These are phyloP conservation scores for Salarias fasciatus DNA, from an alignment of 2,797 vertebrate genomes.

Conservation along the genomic window DNA sequence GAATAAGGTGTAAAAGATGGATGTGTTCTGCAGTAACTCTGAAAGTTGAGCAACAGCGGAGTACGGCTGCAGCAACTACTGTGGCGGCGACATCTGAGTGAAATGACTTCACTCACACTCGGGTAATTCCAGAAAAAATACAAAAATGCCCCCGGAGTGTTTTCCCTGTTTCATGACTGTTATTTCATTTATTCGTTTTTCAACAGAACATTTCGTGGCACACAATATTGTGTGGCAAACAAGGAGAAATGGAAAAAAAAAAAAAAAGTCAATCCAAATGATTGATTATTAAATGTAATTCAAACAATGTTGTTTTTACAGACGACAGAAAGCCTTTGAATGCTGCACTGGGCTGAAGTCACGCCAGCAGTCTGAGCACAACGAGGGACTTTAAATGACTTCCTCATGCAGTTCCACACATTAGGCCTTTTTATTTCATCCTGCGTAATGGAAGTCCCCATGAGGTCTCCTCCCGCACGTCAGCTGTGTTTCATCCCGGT, in stretches of 20 bases:
- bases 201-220: background rate
- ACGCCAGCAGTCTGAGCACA: conserved; percentile 25
- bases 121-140: background rate
- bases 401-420: conserved; percentile 57
- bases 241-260: no score
- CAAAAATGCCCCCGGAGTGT: background rate
- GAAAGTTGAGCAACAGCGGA: conserved; percentile 11
- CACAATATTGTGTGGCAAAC: no score
- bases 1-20: no score
- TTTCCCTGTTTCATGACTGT: conserved; percentile 2
- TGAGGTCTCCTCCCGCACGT: conserved; percentile 44
- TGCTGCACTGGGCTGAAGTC: conserved; percentile 10
- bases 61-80: conserved; percentile 1
- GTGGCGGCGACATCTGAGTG: conserved; percentile 7
- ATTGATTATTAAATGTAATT: no score
- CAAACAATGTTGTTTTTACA: no score
- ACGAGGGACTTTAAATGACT: conserved; percentile 61
- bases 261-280: no score
- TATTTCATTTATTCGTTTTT: background rate
- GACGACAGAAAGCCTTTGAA: conserved; percentile 1
- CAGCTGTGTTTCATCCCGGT: conserved; percentile 60
- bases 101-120: conserved; percentile 16
- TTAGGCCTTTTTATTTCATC: conserved; percentile 16
- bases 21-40: background rate
- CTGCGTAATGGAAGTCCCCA: conserved; percentile 49